A percentile compares a stretch with the other conserved stretches of the same genome.
These are phyloP conservation scores for Taenioides sp. DNA, from an alignment of 2,797 vertebrate species.

Conservation along the genomic window DNA sequence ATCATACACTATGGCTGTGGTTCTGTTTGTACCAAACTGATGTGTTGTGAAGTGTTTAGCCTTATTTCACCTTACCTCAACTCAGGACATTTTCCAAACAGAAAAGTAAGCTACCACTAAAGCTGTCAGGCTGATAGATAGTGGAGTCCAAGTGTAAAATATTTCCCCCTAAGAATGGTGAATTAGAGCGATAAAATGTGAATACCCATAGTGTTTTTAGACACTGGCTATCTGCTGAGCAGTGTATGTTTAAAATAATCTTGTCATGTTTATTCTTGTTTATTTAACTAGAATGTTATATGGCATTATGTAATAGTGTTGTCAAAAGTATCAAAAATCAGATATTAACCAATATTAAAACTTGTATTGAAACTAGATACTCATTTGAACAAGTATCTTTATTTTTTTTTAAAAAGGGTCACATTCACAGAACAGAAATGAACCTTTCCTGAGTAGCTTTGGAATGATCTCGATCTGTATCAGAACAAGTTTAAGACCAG, in stretches of 20 bases:
- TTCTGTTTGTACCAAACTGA: background rate
- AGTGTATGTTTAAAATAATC: background rate
- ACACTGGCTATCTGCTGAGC: background rate
- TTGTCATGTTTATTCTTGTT: background rate
- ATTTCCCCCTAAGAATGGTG: conserved; percentile 2
- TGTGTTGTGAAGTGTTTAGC: background rate
- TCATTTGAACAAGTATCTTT: too few species aligned
- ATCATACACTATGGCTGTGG: background rate
- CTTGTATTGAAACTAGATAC: too few species aligned
- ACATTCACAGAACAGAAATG: too few species aligned
- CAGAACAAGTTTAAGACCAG: too few species aligned
- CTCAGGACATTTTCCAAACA: conserved; percentile 14
- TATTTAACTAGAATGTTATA: background rate
- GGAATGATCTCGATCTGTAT: too few species aligned
- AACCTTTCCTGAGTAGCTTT: too few species aligned
- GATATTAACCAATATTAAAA: too few species aligned
- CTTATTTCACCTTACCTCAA: conserved; percentile 1
- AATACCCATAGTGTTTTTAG: conserved; percentile 2
- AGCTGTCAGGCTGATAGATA: conserved; percentile 14
- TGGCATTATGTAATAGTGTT: background rate
- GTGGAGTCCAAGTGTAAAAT: conserved; percentile 17
- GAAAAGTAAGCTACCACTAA: conserved; percentile 9
- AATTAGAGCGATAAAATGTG: conserved; percentile 7
- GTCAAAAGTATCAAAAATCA: too few species aligned
- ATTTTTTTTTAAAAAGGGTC: too few species aligned